phyloP scores from a whole-genome alignment of 2,888 invertebrate genomes.

The Disparrhopalites patrizii region DNA sequence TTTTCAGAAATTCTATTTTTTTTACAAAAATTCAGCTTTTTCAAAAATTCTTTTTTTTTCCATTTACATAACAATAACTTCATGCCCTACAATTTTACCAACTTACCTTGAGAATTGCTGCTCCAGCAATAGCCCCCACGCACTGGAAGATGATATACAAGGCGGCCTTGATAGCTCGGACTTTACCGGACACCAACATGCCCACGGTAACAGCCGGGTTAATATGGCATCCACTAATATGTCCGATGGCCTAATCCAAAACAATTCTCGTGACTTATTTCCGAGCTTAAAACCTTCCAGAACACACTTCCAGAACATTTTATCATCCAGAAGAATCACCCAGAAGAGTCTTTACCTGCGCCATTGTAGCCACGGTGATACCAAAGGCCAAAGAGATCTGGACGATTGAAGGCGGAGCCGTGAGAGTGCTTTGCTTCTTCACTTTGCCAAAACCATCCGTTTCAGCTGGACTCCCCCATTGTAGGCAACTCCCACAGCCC shows the following conservation, averaged over 20 bases:
- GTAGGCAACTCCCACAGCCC: slow-evolving; percentile 75
- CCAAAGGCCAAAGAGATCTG: slow-evolving; percentile 47
- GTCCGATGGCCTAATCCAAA: slow-evolving; percentile 42
- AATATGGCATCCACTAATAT: slow-evolving; percentile 42
- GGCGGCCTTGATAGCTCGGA: slow-evolving; percentile 68
- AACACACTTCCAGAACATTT: slow-evolving; percentile 7
- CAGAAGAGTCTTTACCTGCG: slow-evolving; percentile 35
- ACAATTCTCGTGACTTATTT: too few species aligned
- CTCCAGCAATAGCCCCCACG: slow-evolving; percentile 71
- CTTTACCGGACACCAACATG: slow-evolving; percentile 72
- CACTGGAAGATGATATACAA: slow-evolving; percentile 81
- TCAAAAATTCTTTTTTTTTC: neutral
- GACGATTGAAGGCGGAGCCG: slow-evolving; percentile 16
- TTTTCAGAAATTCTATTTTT: neutral
- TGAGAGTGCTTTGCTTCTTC: slow-evolving; percentile 1
- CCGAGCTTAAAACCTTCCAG: too few species aligned
- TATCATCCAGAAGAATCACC: too few species aligned
- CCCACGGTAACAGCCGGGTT: slow-evolving; percentile 92
- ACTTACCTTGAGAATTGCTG: slow-evolving; percentile 53
- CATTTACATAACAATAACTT: neutral
- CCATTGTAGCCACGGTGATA: slow-evolving; percentile 46
- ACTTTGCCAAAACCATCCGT: slow-evolving; percentile 4
- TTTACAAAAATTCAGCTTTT: neutral
- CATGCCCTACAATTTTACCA: neutral
- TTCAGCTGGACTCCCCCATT: slow-evolving; percentile 55